These are phyloP conservation scores for Chunga burmeisteri DNA, from an alignment of 2,113 vertebrate genomes.

Conservation along the genomic window DNA sequence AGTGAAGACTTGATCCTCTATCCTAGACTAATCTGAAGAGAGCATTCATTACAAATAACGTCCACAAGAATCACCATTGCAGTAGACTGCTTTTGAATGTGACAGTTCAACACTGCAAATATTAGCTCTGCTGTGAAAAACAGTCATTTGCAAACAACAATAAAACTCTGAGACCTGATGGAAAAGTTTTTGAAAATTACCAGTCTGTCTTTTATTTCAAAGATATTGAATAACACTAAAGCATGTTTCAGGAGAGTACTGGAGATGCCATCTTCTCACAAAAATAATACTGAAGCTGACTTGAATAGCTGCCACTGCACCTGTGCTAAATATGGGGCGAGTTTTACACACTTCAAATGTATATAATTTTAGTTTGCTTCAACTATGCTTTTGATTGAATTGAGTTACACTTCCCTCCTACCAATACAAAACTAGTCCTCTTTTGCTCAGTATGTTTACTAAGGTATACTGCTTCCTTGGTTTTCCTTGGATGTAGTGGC, in stretches of 20 bases:
- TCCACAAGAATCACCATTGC: neutral
- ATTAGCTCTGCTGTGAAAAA: neutral
- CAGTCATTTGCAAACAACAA: neutral
- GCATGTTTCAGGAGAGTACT: neutral
- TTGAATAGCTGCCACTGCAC: neutral
- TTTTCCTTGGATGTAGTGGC: neutral
- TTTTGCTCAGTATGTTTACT: neutral
- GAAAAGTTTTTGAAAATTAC: neutral
- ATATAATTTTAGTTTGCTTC: neutral
- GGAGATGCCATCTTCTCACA: neutral
- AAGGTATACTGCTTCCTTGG: neutral
- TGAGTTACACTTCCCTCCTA: neutral
- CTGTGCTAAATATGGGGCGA: neutral
- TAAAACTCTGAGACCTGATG: neutral
- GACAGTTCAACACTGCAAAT: neutral
- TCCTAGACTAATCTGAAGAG: neutral
- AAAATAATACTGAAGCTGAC: neutral
- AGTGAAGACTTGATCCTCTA: neutral
- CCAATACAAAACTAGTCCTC: neutral
- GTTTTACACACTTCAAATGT: neutral
- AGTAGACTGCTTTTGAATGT: neutral
- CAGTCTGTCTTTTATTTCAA: neutral
- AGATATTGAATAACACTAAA: neutral
- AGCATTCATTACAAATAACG: neutral
- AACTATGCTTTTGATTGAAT: neutral